Conservation (phyloP, 2,113 vertebrate genomes). For the Hyperoodon ampullatus region DNA sequence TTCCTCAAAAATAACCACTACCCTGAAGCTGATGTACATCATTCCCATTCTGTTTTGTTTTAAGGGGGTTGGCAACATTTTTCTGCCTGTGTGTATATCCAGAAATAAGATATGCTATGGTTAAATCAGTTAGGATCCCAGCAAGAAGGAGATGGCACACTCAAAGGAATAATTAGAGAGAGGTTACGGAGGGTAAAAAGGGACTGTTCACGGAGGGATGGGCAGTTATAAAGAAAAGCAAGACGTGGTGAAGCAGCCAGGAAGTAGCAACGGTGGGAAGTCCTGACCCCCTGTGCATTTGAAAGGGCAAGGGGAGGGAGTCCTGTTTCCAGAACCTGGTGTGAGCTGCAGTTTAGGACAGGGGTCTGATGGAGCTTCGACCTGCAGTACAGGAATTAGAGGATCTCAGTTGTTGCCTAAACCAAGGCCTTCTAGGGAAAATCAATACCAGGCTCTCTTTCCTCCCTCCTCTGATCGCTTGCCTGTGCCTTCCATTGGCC, state of each 20-base stretch:
- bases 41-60: background rate
- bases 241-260: background rate
- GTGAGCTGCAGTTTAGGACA: background rate
- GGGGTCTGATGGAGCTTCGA: background rate
- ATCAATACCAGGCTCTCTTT: background rate
- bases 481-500: background rate
- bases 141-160: background rate
- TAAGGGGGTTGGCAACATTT: background rate
- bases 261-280: background rate
- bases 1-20: too few species aligned
- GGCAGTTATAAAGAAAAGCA: background rate
- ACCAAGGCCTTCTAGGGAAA: background rate
- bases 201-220: background rate
- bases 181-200: too few species aligned
- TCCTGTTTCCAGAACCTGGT: background rate
- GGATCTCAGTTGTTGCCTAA: background rate
- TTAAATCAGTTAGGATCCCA: background rate
- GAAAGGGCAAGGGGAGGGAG: background rate
- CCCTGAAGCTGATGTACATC: too few species aligned
- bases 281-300: background rate
- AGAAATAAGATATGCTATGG: background rate
- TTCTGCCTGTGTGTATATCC: background rate
- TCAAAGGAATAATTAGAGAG: background rate
- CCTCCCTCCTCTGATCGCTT: background rate
- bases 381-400: background rate